Base-by-base conservation (phyloP, 2,797 vertebrate genomes). In the Pangasius larnaudii region DNA sequence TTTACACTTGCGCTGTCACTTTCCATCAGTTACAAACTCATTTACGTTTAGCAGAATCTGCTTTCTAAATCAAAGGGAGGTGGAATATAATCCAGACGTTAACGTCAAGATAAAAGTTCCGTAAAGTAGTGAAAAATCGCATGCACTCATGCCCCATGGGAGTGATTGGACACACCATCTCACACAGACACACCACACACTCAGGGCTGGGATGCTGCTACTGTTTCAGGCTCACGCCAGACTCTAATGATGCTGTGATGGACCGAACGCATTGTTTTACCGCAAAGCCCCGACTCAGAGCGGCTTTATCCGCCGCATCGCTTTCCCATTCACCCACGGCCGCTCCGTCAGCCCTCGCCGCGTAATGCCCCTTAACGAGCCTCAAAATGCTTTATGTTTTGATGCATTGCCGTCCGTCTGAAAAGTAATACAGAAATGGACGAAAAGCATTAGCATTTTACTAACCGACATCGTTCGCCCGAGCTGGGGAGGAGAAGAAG, bases 401-500 rank as follows among this genome's bases (percentile, higher is more conserved):
- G 95, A 96, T 96, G 96, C 96, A 96, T 95, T 92, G 92, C 93
- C 93, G 94, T 94, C 94, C 95, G 95, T 95, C 94, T 95, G 94
- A 95, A 96, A 96, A 96, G 96, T 95, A 95, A 96, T 95, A 96
- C 95, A 96, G 95, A 95, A 95, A 95, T 93, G 95, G 94, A 94
- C 93, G 94, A 91, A 96, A 91, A 91, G 92, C 90, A 93, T 94
- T 95, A 95, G 93, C 93, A 92, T 93, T 93, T 94, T 85, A 89
- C 89, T 89, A 91, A 89, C 89, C 89, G 85, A 88, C 89, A 90
- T 91, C 89, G 63, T 89, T 91, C 83, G 89, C 65, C 58, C 84
- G 53, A 85, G 89, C 86, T 42, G 27, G 88, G 58, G 61, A 89
- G 88, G 71, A 71, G 75, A 46, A 86, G 84, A 51, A 85, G 92